Evolutionary conservation across 1,140 invertebrate genomes (phyloP).

Genomic region (Euschistus heros): DNA sequence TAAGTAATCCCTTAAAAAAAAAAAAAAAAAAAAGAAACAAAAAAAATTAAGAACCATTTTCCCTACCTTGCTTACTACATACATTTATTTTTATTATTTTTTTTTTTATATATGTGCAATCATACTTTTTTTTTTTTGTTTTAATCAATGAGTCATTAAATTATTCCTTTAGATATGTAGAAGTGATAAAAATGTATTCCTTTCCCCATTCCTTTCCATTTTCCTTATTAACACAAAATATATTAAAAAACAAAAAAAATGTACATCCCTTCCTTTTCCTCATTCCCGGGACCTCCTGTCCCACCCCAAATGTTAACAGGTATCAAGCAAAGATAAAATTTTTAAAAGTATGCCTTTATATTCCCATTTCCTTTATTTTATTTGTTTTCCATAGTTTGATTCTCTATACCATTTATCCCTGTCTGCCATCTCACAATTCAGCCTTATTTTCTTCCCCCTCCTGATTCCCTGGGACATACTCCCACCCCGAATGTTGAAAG

Average conservation of each 20-base stretch:
- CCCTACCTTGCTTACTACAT: not conserved
- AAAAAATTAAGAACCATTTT: not conserved
- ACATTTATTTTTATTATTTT: not conserved
- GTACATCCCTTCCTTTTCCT: not conserved
- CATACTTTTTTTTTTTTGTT: not conserved
- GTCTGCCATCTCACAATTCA: too few relatives aligned
- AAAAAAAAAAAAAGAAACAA: conserved; percentile 3
- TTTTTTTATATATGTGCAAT: not conserved
- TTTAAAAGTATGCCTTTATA: not conserved
- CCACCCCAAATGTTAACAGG: too few relatives aligned
- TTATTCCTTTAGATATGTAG: too few relatives aligned
- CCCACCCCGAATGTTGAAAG: conserved; percentile 18
- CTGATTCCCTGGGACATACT: not conserved
- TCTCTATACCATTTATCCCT: too few relatives aligned
- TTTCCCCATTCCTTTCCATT: not conserved
- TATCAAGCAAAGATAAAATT: not conserved
- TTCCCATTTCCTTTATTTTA: too few relatives aligned
- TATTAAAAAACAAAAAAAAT: not conserved
- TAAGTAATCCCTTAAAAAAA: not conserved
- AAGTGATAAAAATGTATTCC: not conserved
- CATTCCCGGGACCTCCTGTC: too few relatives aligned
- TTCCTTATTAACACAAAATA: not conserved
- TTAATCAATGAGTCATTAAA: not conserved
- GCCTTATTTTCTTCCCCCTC: too few relatives aligned
- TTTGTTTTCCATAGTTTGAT: not conserved